Evolutionary conservation across 2,888 invertebrate genomes (phyloP), one percentile per base, ranked within the genome.

Genomic region (Dugesia japonica): DNA sequence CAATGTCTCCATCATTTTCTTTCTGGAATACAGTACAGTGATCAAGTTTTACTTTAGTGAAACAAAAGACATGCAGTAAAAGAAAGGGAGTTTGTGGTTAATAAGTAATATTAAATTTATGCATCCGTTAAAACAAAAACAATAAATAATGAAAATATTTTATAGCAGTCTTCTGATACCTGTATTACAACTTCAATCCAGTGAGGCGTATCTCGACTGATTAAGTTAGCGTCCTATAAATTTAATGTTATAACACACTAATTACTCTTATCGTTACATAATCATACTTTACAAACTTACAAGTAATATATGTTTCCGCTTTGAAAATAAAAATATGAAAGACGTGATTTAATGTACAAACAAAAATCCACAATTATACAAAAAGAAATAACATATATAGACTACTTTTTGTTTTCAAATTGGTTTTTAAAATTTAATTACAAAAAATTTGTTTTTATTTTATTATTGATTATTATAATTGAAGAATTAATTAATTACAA

Each of bases 1-100:
- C 83, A 56, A 84, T 81, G 79, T 84, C 84, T 38, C 80, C 82
- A 75, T 84, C 84, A 15, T 82, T 81, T 78, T 84, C 84, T 81
- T 83, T 81, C 81, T 83, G 81, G n/a, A 31, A 31, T 31, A 7
- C 13, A 13, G 31, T 7, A 31, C 13, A 7, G 13, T 4, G 31
- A 13, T 31, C 13, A 31, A n/a, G n/a, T n/a, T n/a, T n/a, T n/a
- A n/a, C n/a, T 42, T 17, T 27, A 42, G 42, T 27, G 26, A 28
- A 71, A 77, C 20, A 74, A 27, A 15, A 72, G n/a, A 7, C 72
- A 72, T 28, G 28, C 72, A 28, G 28, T 13, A 72, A n/a, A 72
- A 7, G 13, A 23, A 13, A 72, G 72, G 72, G 72, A n/a, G 27
- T 26, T n/a, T 26, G 28, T n/a, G 15, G 28, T 72, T 23, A 26